These are phyloP conservation scores for Arion vulgaris DNA, from an alignment of 1,140 invertebrate genomes.

Conservation along the genomic window DNA sequence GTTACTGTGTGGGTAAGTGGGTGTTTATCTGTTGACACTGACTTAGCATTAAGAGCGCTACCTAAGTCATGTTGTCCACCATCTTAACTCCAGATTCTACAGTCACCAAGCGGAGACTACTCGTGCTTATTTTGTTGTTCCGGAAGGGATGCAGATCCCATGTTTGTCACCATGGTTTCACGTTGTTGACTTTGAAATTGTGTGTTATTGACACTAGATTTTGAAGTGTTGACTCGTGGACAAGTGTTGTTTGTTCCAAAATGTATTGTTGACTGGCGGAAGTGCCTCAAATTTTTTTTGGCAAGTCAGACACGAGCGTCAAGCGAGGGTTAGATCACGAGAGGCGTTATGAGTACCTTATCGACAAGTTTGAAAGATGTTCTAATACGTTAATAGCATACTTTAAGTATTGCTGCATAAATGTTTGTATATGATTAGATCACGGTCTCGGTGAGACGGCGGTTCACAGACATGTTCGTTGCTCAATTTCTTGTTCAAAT, in stretches of 20 bases:
- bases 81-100: not conserved
- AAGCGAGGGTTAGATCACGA: not conserved
- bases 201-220: not conserved
- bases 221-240: not conserved
- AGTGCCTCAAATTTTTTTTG: no score
- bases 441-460: no score
- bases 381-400: no score
- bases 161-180: not conserved
- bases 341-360: not conserved
- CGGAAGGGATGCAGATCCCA: not conserved
- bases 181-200: not conserved
- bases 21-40: no score
- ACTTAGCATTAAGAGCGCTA: no score
- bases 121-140: not conserved
- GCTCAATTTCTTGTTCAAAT: no score
- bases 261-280: not conserved
- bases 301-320: no score
- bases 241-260: not conserved
- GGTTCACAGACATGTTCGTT: no score
- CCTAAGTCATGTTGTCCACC: not conserved
- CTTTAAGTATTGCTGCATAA: no score
- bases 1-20: no score
- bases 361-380: not conserved
- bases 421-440: no score
- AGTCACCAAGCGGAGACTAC: not conserved